phyloP scores from a whole-genome alignment of 2,113 vertebrate species.

The Seriola rivoliana region DNA sequence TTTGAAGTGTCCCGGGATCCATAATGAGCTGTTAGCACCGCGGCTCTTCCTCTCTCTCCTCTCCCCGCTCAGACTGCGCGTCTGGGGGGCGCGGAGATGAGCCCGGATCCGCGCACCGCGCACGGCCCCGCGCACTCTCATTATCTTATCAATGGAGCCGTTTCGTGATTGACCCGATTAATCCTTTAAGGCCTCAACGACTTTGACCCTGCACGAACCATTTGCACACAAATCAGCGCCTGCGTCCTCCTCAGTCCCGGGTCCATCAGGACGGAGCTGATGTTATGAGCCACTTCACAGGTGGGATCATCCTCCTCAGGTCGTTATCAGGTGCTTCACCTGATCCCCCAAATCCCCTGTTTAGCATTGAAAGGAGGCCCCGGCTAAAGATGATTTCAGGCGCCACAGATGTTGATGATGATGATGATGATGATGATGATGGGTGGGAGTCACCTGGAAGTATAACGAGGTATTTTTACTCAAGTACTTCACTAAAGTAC shows the following conservation, averaged over 20 bases:
- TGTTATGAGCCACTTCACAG: constrained; percentile 14
- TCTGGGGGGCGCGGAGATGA: neutral
- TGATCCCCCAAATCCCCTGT: neutral
- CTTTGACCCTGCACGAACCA: neutral
- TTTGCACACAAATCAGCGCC: constrained; percentile 50
- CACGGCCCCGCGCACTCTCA: neutral
- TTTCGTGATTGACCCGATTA: constrained; percentile 18
- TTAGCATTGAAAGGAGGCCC: neutral
- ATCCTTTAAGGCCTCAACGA: neutral
- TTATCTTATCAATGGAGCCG: constrained; percentile 34
- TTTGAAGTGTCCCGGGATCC: constrained; percentile 38
- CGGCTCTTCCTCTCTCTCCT: neutral
- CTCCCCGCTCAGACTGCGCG: neutral
- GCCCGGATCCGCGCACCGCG: neutral
- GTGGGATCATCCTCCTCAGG: constrained; percentile 19
- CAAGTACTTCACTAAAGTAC: neutral
- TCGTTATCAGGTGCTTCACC: constrained; percentile 44
- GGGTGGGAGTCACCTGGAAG: neutral
- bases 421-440: neutral
- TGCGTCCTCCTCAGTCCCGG: neutral
- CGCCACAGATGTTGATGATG: neutral
- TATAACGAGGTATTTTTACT: neutral
- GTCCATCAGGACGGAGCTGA: no score
- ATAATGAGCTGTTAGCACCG: constrained; percentile 27
- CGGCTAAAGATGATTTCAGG: neutral